Conservation (phyloP, 2,888 invertebrate species). For the Diaphora mendica region DNA sequence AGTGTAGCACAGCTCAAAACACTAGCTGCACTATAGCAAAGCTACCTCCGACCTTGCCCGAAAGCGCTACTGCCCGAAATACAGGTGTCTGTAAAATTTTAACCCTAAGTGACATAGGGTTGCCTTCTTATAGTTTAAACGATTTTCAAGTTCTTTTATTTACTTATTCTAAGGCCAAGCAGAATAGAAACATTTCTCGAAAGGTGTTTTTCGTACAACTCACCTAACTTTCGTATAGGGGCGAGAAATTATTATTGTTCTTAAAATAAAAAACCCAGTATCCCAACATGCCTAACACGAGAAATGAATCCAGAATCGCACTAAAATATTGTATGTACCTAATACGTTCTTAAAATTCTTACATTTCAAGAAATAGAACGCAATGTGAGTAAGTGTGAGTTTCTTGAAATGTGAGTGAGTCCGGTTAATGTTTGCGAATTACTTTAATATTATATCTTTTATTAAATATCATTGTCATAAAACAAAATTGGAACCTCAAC, state of each 20-base stretch:
- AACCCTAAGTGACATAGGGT: constrained; percentile 65
- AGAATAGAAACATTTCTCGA: not conserved
- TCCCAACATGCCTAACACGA: not conserved
- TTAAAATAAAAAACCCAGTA: too few species aligned
- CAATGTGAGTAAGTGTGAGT: too few species aligned
- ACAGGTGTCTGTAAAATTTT: constrained; percentile 67
- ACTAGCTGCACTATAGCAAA: constrained; percentile 19
- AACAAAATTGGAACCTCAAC: not conserved
- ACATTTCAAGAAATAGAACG: too few species aligned
- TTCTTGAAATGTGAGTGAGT: too few species aligned
- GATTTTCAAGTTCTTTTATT: not conserved
- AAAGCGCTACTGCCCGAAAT: constrained; percentile 75
- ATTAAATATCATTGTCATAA: not conserved
- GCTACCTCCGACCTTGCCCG: constrained; percentile 71
- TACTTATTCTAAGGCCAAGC: not conserved
- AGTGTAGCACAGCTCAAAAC: constrained; percentile 19
- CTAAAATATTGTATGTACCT: not conserved
- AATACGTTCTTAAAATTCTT: not conserved
- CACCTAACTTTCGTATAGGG: too few species aligned
- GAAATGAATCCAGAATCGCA: not conserved
- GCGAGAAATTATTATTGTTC: not conserved
- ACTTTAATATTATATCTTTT: not conserved
- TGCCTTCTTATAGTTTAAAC: constrained; percentile 47
- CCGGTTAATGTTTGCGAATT: not conserved
- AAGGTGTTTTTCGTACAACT: not conserved